These are phyloP conservation scores for Phyllostomus hastatus DNA, from an alignment of 2,113 vertebrate genomes.

Conservation along the genomic window DNA sequence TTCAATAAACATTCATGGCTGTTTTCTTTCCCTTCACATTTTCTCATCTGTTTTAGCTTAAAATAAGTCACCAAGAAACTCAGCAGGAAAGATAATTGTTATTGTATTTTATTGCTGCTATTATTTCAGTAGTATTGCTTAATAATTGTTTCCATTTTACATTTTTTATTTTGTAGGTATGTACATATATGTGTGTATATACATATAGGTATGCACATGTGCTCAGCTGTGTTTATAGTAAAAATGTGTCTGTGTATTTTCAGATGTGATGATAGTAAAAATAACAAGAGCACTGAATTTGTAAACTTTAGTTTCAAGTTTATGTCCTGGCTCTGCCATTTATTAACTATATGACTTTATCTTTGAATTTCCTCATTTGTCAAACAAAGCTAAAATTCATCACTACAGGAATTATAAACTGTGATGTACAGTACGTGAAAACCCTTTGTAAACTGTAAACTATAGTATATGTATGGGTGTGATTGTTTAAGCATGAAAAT, in stretches of 20 bases:
- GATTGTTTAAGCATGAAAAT: background rate
- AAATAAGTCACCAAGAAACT: background rate
- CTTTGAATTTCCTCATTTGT: background rate
- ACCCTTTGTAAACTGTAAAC: background rate
- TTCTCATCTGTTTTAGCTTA: background rate
- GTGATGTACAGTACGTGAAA: background rate
- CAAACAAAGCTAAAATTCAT: background rate
- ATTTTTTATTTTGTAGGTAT: background rate
- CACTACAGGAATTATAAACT: background rate
- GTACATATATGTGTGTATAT: background rate
- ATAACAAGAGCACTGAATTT: background rate
- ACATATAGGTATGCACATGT: background rate
- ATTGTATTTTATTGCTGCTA: background rate
- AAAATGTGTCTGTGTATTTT: background rate
- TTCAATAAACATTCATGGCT: background rate
- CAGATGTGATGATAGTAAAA: background rate
- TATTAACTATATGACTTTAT: background rate
- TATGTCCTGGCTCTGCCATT: background rate
- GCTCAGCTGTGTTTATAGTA: background rate
- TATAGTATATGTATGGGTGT: background rate
- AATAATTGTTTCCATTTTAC: background rate
- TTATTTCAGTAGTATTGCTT: background rate
- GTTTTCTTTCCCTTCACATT: background rate
- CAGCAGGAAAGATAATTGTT: background rate
- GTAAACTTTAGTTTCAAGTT: background rate